phyloP scores from a whole-genome alignment of 2,797 vertebrate species.

The Syndactyla subalaris region DNA sequence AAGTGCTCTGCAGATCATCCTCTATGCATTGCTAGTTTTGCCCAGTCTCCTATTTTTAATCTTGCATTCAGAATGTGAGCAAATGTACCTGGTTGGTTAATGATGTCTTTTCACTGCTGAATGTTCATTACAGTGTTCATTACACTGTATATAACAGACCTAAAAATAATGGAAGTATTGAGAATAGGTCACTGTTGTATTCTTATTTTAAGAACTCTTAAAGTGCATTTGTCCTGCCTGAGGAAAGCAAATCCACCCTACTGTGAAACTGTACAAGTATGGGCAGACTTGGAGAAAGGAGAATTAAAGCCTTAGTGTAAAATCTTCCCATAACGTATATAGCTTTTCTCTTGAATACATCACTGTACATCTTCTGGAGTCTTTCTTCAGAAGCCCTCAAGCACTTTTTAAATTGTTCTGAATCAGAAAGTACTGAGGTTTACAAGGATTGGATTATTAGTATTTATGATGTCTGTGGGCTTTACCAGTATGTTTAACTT shows the following conservation, averaged over 20 bases:
- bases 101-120: background rate
- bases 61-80: background rate
- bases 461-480: background rate
- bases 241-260: slow-evolving; percentile 12
- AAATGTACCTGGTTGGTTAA: background rate
- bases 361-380: background rate
- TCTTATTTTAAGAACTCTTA: background rate
- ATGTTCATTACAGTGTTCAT: slow-evolving; percentile 18
- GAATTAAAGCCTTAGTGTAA: background rate
- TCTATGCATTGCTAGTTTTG: background rate
- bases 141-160: background rate
- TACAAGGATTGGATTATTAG: background rate
- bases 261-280: background rate
- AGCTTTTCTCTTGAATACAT: background rate
- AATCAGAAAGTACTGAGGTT: background rate
- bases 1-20: background rate
- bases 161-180: background rate
- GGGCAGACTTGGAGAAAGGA: background rate
- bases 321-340: background rate
- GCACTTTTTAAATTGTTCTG: background rate
- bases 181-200: slow-evolving; percentile 12
- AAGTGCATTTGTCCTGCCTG: background rate
- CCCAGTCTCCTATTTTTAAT: background rate
- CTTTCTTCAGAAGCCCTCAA: background rate
- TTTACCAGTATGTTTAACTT: background rate